Base-by-base conservation (phyloP, 2,113 vertebrate genomes). In the Pollachius pollachius region DNA sequence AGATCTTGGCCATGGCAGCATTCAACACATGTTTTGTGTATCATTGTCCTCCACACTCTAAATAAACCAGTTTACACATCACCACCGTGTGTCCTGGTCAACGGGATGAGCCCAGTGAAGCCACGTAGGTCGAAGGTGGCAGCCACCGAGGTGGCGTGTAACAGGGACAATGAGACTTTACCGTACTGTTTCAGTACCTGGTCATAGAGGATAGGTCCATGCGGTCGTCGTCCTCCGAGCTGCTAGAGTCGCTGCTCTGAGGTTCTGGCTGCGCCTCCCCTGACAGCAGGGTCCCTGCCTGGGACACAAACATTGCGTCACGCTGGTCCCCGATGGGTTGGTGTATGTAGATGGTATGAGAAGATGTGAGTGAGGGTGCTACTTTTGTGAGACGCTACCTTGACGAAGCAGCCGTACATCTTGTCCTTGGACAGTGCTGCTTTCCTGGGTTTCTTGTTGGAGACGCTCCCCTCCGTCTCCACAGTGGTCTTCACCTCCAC, bases 391-490 rank as follows among this genome's bases (percentile, higher is more conserved):
- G 41, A 13, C 41, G 9, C 54, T 75, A 98, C 97, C 95, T 98
- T 98, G 67, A 97, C 92, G 0, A 99, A 99, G 80, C 85, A 89
- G 17, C 95, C 95, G 0, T 99, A 99, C 0, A 97, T 85, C 89
- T 92, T 81, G 30, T 57, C 80, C 68, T 78, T 85, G 0, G 81
- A 15, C 23, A 78, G 5, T 0, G 76, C 0, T 0, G 91, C 92
- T 79, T 91, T 92, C 30, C 84, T 65, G 0, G 94, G 94, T 71
- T 89, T 94, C 73, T 82, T 94, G 17, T 81, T 92, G 59, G 90
- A 93, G 79, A 96, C 88, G 17, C 65, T 5, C 2, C 73, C 81
- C 0, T 89, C 86, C 41, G 83, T 77, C 0, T 80, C 81, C 21
- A 87, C 78, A 0, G 70, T 65, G 0, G 77, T 92, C 84, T 85